A percentile compares a stretch with the other conserved stretches of the same genome.
Evolutionary conservation across 2,888 invertebrate genomes (phyloP).

Genomic region (Busseola fusca): DNA sequence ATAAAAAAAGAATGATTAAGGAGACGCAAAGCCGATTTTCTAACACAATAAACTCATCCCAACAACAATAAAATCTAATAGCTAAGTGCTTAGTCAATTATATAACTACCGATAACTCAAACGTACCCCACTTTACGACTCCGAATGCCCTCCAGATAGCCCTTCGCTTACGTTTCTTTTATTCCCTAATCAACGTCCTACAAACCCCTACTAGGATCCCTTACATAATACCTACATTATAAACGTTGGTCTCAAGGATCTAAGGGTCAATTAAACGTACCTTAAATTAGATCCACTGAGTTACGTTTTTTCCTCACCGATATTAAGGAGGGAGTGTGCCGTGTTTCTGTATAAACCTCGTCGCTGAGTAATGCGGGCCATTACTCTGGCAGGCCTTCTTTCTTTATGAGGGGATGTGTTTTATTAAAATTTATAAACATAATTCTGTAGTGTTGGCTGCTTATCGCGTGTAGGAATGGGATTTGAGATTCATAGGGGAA

Average conservation of each 20-base stretch:
- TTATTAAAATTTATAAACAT: slow-evolving; percentile 75
- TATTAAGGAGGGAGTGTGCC: slow-evolving; percentile 53
- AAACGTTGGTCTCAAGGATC: slow-evolving; percentile 39
- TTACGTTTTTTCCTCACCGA: slow-evolving; percentile 56
- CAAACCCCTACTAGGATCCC: slow-evolving; percentile 29
- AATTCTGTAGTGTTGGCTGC: slow-evolving; percentile 75
- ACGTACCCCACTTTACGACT: slow-evolving; percentile 36
- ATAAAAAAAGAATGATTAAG: neutral
- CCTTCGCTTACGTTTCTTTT: slow-evolving; percentile 32
- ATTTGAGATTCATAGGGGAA: slow-evolving; percentile 23
- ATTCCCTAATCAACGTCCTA: slow-evolving; percentile 46
- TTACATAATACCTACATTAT: slow-evolving; percentile 54
- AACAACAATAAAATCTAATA: slow-evolving; percentile 41
- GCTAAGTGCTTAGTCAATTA: slow-evolving; percentile 40
- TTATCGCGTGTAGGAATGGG: slow-evolving; percentile 52
- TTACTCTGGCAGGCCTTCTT: slow-evolving; percentile 59
- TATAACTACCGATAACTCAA: slow-evolving; percentile 33
- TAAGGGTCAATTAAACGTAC: slow-evolving; percentile 56
- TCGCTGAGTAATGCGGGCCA: slow-evolving; percentile 64
- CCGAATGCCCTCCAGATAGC: slow-evolving; percentile 3
- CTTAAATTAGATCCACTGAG: slow-evolving; percentile 51
- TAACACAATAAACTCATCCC: slow-evolving; percentile 13
- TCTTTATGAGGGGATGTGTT: slow-evolving; percentile 60
- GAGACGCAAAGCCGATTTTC: slow-evolving; percentile 16
- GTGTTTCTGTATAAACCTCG: slow-evolving; percentile 46